Conservation (phyloP, 2,888 invertebrate genomes). For the Lobophora halterata region DNA sequence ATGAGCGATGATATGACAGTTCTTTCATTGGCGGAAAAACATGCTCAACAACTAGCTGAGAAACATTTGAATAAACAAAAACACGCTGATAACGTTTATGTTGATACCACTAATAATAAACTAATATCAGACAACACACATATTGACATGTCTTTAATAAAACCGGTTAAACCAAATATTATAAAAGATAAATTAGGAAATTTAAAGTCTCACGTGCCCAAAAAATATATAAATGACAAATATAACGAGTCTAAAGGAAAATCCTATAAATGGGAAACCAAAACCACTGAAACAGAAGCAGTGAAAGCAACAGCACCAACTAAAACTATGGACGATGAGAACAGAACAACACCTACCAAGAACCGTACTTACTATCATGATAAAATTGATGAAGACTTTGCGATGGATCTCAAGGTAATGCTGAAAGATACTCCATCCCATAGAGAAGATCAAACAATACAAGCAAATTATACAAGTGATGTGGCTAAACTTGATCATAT, state of each 20-base stretch:
- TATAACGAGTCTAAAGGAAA: conserved; percentile 50
- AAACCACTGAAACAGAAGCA: conserved; percentile 36
- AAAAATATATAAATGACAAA: conserved; percentile 61
- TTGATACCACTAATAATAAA: conserved; percentile 29
- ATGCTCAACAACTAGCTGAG: conserved; percentile 68
- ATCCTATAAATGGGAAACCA: conserved; percentile 38
- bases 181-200: conserved; percentile 49
- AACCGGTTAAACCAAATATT: conserved; percentile 31
- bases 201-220: conserved; percentile 50
- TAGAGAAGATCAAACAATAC: conserved; percentile 31
- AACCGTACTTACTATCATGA: conserved; percentile 8
- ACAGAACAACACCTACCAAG: conserved; percentile 29
- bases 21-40: conserved; percentile 71
- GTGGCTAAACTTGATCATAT: conserved; percentile 41
- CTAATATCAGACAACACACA: conserved; percentile 35
- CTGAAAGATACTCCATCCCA: conserved; percentile 50
- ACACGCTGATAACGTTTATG: conserved; percentile 24
- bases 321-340: conserved; percentile 24
- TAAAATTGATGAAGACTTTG: conserved; percentile 44
- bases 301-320: conserved; percentile 30
- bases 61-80: conserved; percentile 45
- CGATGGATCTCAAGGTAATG: conserved; percentile 62
- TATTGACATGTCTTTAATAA: conserved; percentile 33
- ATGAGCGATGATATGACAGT: conserved; percentile 75
- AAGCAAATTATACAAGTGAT: conserved; percentile 39